A percentile compares a stretch with the other conserved stretches of the same genome.
Evolutionary conservation across 2,888 invertebrate genomes (phyloP).

Genomic region (Acleris literana): DNA sequence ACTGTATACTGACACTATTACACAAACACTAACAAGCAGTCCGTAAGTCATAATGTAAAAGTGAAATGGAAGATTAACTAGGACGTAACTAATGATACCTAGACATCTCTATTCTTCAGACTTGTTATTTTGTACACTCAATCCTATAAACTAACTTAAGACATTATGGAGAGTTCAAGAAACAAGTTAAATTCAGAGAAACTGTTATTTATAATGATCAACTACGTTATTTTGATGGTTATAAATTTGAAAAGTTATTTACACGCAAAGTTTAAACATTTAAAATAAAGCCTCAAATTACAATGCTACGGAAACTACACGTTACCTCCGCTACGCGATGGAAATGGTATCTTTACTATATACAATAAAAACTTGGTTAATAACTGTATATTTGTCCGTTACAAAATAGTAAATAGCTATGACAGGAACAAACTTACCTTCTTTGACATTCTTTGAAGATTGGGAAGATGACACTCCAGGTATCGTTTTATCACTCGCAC

Average conservation of each 20-base stretch:
- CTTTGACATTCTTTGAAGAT: conserved; percentile 88
- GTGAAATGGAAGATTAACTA: conserved; percentile 18
- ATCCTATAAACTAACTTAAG: neutral
- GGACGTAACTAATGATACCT: conserved; percentile 25
- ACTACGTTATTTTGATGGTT: conserved; percentile 8
- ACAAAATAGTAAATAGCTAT: conserved; percentile 51
- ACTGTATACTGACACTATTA: no score
- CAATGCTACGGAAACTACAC: neutral
- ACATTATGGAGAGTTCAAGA: neutral
- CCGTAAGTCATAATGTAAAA: conserved; percentile 2
- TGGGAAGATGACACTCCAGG: conserved; percentile 89
- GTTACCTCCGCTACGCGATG: neutral
- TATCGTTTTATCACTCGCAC: conserved; percentile 89
- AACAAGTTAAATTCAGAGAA: neutral
- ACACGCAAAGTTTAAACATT: conserved; percentile 19
- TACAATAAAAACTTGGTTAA: conserved; percentile 12
- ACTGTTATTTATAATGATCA: neutral
- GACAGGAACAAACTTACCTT: conserved; percentile 85
- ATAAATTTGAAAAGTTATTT: conserved; percentile 29
- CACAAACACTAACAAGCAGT: neutral
- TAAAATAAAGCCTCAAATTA: conserved; percentile 5
- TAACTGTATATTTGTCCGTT: conserved; percentile 37
- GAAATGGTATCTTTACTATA: neutral
- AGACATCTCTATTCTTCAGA: neutral
- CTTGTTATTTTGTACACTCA: neutral